Base-by-base conservation (phyloP, 2,797 vertebrate species). In the Darevskia nairensis region DNA sequence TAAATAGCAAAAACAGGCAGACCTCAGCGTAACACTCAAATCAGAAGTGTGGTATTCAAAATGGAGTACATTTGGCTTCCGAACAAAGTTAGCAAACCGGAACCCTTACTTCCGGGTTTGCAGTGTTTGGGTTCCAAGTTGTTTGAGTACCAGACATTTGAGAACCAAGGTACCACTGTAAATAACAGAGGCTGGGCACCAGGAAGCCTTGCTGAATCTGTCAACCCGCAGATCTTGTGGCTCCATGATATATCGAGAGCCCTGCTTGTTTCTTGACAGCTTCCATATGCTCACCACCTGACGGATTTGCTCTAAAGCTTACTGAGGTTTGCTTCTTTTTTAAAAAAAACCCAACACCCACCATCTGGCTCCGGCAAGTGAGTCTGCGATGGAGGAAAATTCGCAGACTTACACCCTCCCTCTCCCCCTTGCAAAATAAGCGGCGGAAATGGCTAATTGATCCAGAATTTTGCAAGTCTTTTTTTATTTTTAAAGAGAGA, bases 331-430 rank as follows among this genome's bases (percentile, higher is more conserved):
- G 35, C 19, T 59, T 64, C 19, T 19, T 46, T 46, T 8, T n/a
- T 5, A 41, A 41, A 35, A 35, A 85, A 41, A 55, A 55, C 1
- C 50, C 50, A 55, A 55, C 1, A 15, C 50, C 55, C 3, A 35
- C 88, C 88, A 80, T 80, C 83, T 81, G 77, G 55, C 27, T 80
- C 41, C 55, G 29, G 55, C 55, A 6, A 84, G 21, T n/a, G 8
- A 21, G 72, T 32, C 72, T 29, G 15, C 0, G 27, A 35, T 29
- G 39, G 69, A 17, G 35, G 50, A 64, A 41, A 74, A 74, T 61
- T 25, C 19, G 69, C 35, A 35, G 41, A 32, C 23, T 55, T 13
- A 75, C 55, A n/a, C n/a, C 41, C 9, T 8, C 46, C 32, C 19
- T 10, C 64, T 5, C 32, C 29, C 68, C 23, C 29, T 23, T 27